These are phyloP conservation scores for Torymus aiolomorphi DNA, from an alignment of 2,888 invertebrate genomes.

Conservation along the genomic window DNA sequence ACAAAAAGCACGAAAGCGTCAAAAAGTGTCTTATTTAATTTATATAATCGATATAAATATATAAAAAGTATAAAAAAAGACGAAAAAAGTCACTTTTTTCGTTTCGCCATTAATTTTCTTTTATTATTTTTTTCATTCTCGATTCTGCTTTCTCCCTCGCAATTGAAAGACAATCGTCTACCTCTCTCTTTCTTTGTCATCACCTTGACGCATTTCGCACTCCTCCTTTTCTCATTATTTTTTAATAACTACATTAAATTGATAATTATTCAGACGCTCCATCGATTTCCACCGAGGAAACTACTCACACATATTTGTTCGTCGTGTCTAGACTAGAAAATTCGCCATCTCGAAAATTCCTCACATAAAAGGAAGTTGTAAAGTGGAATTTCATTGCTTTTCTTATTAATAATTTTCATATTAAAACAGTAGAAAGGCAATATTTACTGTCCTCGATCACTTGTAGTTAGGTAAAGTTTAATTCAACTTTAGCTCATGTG, in stretches of 20 bases:
- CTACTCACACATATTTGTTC: conserved; percentile 49
- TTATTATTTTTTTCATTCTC: conserved; percentile 29
- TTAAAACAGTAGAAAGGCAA: conserved; percentile 14
- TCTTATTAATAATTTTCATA: conserved; percentile 8
- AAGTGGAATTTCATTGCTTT: conserved; percentile 39
- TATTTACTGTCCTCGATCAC: not conserved
- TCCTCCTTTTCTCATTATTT: conserved; percentile 14
- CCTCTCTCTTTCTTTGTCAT: conserved; percentile 26
- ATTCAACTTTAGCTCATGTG: conserved; percentile 7
- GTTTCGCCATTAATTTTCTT: conserved; percentile 41
- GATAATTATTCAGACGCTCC: conserved; percentile 54
- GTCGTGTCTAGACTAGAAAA: conserved; percentile 60
- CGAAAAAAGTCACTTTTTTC: conserved; percentile 49
- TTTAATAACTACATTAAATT: conserved; percentile 56
- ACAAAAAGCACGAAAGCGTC: conserved; percentile 53
- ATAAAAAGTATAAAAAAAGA: conserved; percentile 59
- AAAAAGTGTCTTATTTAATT: conserved; percentile 53
- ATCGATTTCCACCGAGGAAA: conserved; percentile 54
- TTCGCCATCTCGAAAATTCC: conserved; percentile 54
- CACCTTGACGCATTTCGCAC: conserved; percentile 31
- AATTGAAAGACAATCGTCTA: conserved; percentile 53
- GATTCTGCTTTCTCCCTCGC: conserved; percentile 21
- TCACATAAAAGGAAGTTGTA: conserved; percentile 32
- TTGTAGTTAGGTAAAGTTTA: conserved; percentile 18
- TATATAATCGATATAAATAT: conserved; percentile 59